Evolutionary conservation across 2,888 invertebrate species (phyloP).

Genomic region (Serrognathus titanus): DNA sequence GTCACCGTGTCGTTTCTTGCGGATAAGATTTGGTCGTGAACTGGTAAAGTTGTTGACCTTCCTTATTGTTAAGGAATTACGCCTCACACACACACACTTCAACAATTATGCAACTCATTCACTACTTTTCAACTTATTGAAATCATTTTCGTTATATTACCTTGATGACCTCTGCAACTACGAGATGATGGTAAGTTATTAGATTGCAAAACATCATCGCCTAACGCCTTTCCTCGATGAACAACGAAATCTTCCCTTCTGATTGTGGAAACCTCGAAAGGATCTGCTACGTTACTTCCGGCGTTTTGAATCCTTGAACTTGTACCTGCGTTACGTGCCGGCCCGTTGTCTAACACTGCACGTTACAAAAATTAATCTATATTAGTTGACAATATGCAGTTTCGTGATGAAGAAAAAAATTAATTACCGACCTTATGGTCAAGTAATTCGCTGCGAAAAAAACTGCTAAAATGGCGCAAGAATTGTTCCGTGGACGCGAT

Average conservation of each 20-base stretch:
- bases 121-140: too few relatives aligned
- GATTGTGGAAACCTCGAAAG: slow-evolving; percentile 75
- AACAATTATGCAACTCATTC: too few relatives aligned
- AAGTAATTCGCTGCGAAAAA: too few relatives aligned
- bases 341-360: slow-evolving; percentile 62
- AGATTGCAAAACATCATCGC: slow-evolving; percentile 82
- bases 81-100: too few relatives aligned
- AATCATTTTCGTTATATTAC: slow-evolving; percentile 28
- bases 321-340: slow-evolving; percentile 59
- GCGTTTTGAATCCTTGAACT: slow-evolving; percentile 62
- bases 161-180: slow-evolving; percentile 77
- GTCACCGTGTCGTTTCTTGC: neutral
- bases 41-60: neutral
- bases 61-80: neutral
- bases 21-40: neutral
- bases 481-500: too few relatives aligned
- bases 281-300: slow-evolving; percentile 72
- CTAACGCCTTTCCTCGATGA: slow-evolving; percentile 67
- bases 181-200: slow-evolving; percentile 64
- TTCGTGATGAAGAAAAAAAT: too few relatives aligned
- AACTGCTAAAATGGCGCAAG: too few relatives aligned
- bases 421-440: too few relatives aligned
- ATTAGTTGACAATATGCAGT: too few relatives aligned
- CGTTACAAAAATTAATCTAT: too few relatives aligned
- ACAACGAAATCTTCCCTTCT: slow-evolving; percentile 70